Percentiles rank a stretch among this genome's conserved stretches.
Conservation (phyloP, 30 jellyfish, hydroid and myxozoan species). For the Pseudorhiza aurosa region DNA sequence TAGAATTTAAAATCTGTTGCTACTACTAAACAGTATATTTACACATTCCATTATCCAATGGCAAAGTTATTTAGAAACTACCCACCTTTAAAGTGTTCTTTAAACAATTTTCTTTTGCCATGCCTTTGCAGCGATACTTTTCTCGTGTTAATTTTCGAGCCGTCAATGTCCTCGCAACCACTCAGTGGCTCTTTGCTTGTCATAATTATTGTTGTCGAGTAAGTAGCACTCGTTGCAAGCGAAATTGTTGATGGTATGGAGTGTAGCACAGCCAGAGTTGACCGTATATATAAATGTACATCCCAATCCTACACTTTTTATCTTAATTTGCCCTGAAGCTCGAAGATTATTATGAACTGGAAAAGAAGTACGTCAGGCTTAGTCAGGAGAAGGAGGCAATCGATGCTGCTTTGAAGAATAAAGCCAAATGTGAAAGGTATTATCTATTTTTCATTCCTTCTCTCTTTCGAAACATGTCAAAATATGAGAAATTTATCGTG, state of each 20-base stretch:
- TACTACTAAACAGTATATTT: neutral
- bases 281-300: too few relatives aligned
- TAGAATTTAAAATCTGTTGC: too few relatives aligned
- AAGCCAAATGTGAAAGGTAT: slow-evolving; percentile 82
- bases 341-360: slow-evolving; percentile 87
- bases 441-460: neutral
- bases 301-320: too few relatives aligned
- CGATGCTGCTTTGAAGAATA: slow-evolving; percentile 73
- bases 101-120: neutral
- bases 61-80: neutral
- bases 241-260: too few relatives aligned
- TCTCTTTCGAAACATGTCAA: neutral
- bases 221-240: too few relatives aligned
- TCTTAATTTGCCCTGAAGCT: too few relatives aligned
- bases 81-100: neutral
- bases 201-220: too few relatives aligned
- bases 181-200: too few relatives aligned
- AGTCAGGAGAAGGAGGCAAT: slow-evolving; percentile 88
- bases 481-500: too few relatives aligned
- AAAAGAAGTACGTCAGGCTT: slow-evolving; percentile 65
- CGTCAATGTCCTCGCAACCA: too few relatives aligned
- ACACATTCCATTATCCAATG: too few relatives aligned
- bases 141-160: neutral
- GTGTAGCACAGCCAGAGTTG: too few relatives aligned
- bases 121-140: neutral